Conservation (phyloP, 2,888 invertebrate species). For the Azorinus chamasolen region DNA sequence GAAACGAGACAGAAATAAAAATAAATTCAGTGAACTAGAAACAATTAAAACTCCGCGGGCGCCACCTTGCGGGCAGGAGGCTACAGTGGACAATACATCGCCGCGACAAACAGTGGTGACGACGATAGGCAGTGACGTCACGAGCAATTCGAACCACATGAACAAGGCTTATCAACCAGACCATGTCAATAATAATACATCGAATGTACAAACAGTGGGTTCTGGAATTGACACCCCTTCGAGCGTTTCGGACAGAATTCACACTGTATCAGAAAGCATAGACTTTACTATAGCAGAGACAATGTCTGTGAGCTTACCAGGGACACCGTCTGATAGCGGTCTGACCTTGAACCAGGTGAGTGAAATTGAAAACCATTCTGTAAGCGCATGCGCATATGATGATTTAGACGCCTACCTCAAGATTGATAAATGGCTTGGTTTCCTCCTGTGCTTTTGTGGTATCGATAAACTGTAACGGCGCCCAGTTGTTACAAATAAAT, state of each 20-base stretch:
- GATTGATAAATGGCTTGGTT: too few relatives aligned
- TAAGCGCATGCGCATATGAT: too few relatives aligned
- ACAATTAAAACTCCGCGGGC: constrained; percentile 63
- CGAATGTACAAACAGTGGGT: constrained; percentile 3
- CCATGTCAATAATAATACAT: constrained; percentile 6
- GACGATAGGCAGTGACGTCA: background rate
- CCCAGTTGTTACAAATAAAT: background rate
- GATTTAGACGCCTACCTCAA: too few relatives aligned
- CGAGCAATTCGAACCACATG: constrained; percentile 27
- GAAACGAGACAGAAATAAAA: constrained; percentile 64
- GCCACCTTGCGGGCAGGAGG: constrained; percentile 64
- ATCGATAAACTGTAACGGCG: background rate
- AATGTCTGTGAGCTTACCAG: constrained; percentile 63
- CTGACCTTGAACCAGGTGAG: constrained; percentile 39
- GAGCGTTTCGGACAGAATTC: constrained; percentile 48
- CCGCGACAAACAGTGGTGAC: constrained; percentile 18
- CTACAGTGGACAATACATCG: constrained; percentile 24
- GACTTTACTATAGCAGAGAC: constrained; percentile 54
- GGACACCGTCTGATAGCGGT: constrained; percentile 61
- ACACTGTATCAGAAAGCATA: constrained; percentile 73
- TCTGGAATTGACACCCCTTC: constrained; percentile 5
- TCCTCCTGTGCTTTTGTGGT: too few relatives aligned
- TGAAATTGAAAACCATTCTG: background rate
- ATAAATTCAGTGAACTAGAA: constrained; percentile 56
- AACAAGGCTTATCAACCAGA: constrained; percentile 20